Percentiles rank a stretch among this genome's conserved stretches.
phyloP scores from a whole-genome alignment of 1,140 invertebrate species.

The Planococcus citri region DNA sequence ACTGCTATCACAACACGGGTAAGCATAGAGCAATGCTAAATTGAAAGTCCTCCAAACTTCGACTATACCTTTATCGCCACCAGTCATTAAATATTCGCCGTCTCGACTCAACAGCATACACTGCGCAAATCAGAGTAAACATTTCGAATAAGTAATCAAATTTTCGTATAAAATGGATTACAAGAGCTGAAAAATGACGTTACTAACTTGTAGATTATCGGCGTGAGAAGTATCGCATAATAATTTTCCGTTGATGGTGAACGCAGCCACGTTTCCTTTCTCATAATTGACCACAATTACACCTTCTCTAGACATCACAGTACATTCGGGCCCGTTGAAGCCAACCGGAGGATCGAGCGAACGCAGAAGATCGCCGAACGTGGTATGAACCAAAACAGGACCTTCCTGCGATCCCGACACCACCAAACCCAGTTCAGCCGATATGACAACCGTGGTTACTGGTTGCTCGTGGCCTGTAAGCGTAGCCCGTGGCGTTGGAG shows the following conservation, averaged over 20 bases:
- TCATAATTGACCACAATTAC: constrained; percentile 90
- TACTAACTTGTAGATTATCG: constrained; percentile 78
- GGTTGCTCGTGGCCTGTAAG: constrained; percentile 93
- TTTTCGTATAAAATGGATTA: too few relatives aligned
- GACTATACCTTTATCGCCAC: constrained; percentile 90
- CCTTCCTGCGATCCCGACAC: constrained; percentile 67
- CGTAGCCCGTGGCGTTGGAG: constrained; percentile 87
- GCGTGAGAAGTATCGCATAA: constrained; percentile 80
- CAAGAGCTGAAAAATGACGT: too few relatives aligned
- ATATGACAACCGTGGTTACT: constrained; percentile 88
- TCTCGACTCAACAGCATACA: constrained; percentile 89
- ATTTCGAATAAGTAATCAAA: constrained; percentile 13
- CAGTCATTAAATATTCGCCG: constrained; percentile 95
- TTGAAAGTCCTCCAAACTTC: constrained; percentile 98
- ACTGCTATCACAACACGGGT: constrained; percentile 88
- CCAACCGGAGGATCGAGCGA: constrained; percentile 69
- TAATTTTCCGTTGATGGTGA: constrained; percentile 80
- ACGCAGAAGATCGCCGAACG: constrained; percentile 92
- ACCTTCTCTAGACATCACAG: constrained; percentile 90
- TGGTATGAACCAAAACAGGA: constrained; percentile 65
- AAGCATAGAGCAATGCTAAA: constrained; percentile 89
- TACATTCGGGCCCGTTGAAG: constrained; percentile 75
- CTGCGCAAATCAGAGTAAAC: constrained; percentile 43
- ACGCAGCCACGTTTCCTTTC: constrained; percentile 79
- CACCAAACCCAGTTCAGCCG: constrained; percentile 94